A percentile compares a stretch with the other conserved stretches of the same genome.
These are phyloP conservation scores for Piliocolobus tephrosceles DNA, from an alignment of 2,113 vertebrate species.

Conservation along the genomic window DNA sequence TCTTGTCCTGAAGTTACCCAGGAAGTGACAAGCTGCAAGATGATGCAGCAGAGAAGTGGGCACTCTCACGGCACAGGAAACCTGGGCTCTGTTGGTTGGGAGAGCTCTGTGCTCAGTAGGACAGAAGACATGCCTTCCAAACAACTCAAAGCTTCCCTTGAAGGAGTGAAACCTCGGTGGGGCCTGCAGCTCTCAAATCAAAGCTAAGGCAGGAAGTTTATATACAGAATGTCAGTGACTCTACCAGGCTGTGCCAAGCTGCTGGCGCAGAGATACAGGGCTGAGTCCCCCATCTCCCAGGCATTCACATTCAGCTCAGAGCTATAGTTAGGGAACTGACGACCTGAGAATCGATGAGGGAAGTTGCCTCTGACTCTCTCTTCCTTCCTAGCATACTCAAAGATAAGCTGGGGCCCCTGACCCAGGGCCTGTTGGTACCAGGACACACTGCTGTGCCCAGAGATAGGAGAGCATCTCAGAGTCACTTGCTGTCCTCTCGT, in stretches of 20 bases:
- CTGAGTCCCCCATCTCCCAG: background rate
- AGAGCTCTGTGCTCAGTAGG: background rate
- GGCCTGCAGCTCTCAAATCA: background rate
- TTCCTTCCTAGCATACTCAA: accelerated
- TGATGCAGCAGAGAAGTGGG: background rate
- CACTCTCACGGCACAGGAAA: background rate
- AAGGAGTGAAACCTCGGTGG: background rate
- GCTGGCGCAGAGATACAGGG: background rate
- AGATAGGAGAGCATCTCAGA: too few species aligned
- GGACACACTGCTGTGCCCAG: too few species aligned
- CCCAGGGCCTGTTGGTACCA: too few species aligned
- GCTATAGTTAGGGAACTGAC: accelerated
- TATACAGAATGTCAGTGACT: background rate
- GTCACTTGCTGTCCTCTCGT: too few species aligned
- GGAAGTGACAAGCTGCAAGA: background rate
- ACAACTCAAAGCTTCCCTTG: too few species aligned
- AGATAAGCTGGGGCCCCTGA: background rate
- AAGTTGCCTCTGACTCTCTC: background rate
- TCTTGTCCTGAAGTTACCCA: background rate
- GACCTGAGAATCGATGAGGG: background rate
- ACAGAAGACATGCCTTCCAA: background rate
- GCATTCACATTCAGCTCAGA: background rate
- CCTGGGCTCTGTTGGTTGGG: background rate
- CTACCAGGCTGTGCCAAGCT: background rate
- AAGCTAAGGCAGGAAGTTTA: background rate